These are phyloP conservation scores for Didymodactylos carnosus DNA, from an alignment of 2,888 invertebrate genomes.

Conservation along the genomic window DNA sequence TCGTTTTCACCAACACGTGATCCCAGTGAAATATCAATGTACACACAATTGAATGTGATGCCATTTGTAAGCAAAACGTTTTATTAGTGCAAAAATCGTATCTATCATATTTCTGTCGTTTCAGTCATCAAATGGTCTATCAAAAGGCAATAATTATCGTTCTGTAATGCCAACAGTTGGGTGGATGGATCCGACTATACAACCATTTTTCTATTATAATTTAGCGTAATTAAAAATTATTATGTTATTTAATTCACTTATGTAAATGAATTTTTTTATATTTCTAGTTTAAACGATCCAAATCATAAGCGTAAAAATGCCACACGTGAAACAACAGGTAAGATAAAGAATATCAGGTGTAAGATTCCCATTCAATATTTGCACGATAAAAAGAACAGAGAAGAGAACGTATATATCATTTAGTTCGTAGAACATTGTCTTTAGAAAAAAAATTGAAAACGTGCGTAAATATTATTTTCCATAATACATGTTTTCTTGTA, in stretches of 20 bases:
- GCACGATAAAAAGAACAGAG: too few species aligned
- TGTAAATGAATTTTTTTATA: background rate
- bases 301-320: slow-evolving; percentile 61
- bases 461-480: too few species aligned
- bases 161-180: background rate
- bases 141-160: background rate
- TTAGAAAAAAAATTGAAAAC: too few species aligned
- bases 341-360: too few species aligned
- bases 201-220: background rate
- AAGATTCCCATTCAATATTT: too few species aligned
- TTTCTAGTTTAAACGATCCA: background rate
- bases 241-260: background rate
- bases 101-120: too few species aligned
- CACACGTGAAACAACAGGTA: slow-evolving; percentile 67
- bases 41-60: background rate
- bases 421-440: too few species aligned
- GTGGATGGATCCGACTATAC: background rate
- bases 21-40: background rate
- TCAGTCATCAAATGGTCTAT: too few species aligned
- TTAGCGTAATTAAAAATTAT: background rate
- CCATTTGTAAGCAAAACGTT: background rate
- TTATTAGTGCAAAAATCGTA: too few species aligned
- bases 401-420: too few species aligned
- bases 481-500: too few species aligned
- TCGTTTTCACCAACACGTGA: too few species aligned